Evolutionary conservation across 1,140 invertebrate genomes (phyloP), one percentile per base, ranked within the genome.

Genomic region (Heliconius nattereri): DNA sequence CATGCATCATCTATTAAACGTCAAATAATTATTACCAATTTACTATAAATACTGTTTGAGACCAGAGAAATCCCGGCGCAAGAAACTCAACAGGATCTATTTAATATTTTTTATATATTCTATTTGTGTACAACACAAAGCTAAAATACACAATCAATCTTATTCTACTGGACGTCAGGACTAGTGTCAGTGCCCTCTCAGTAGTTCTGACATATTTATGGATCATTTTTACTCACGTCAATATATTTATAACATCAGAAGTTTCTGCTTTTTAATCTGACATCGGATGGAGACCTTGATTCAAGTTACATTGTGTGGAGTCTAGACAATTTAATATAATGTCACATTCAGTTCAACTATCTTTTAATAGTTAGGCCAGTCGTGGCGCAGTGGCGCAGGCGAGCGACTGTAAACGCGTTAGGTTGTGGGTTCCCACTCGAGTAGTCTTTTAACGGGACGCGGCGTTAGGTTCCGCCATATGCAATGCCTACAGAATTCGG

Each of bases 211-310:
- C 26, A 45, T 45, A 45, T 70, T 70, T 72, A 37, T 37, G 37
- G 54, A 52, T 32, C 52, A 49, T 75, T 75, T 75, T 57, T 35
- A 75, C 40, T 74, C 40, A 37, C 45, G 52, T 75, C 73, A 75
- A 66, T 66, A 66, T 66, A 66, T 66, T 66, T 66, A 66, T 11
- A 66, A 66, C 60, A 26, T 66, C 26, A 66, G 60, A 66, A 26
- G 60, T 11, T 66, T 66, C 11, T 16, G 60, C 60, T 29, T 11
- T 60, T 66, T 66, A 26, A 66, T 66, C 60, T 66, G 60, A 66
- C 60, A 66, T 66, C 11, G 26, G 23, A 29, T n/a, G 26, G 6
- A 66, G 7, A 29, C 3, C 26, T 29, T 29, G 60, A 66, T 66
- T 29, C 29, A 26, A 66, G 8, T 11, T 66, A 23, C 9, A 57